These are phyloP conservation scores for Lepidotrigona ventralis DNA, from an alignment of 1,140 invertebrate species.

Conservation along the genomic window DNA sequence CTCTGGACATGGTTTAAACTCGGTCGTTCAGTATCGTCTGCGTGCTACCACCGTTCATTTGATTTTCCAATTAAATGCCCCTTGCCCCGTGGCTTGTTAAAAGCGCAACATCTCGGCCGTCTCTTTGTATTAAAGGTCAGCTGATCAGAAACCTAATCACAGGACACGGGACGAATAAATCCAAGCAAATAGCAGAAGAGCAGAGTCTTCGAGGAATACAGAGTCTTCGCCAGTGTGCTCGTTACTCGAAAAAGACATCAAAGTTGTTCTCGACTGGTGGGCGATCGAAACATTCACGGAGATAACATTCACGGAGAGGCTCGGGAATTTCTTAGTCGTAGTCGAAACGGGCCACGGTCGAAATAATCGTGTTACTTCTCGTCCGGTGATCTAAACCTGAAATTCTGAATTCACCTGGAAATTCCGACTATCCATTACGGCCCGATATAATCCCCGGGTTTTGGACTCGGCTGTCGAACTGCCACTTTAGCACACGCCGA, in stretches of 20 bases:
- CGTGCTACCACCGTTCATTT: slow-evolving; percentile 20
- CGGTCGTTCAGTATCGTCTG: background rate
- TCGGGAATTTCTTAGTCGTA: slow-evolving; percentile 34
- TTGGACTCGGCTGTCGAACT: background rate
- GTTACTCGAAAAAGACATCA: slow-evolving; percentile 30
- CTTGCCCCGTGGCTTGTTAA: background rate
- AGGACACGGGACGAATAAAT: too few species aligned
- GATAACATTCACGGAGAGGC: slow-evolving; percentile 3
- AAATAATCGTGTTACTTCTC: slow-evolving; percentile 42
- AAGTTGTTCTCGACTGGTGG: background rate
- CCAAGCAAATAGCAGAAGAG: too few species aligned
- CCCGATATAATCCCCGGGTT: slow-evolving; percentile 23
- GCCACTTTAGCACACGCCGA: background rate
- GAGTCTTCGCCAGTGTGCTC: slow-evolving; percentile 19
- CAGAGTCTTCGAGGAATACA: too few species aligned
- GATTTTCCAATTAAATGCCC: slow-evolving; percentile 33
- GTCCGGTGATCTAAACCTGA: slow-evolving; percentile 13
- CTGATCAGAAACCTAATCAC: background rate
- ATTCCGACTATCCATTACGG: slow-evolving; percentile 19
- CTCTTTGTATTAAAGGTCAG: background rate
- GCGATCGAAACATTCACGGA: too few species aligned
- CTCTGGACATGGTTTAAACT: slow-evolving; percentile 25
- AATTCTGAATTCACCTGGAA: slow-evolving; percentile 20
- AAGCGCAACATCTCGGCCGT: background rate
- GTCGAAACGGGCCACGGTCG: background rate